Evolutionary conservation across 2,888 invertebrate genomes (phyloP), one percentile per base, ranked within the genome.

Genomic region (Drosophila buzzatii): DNA sequence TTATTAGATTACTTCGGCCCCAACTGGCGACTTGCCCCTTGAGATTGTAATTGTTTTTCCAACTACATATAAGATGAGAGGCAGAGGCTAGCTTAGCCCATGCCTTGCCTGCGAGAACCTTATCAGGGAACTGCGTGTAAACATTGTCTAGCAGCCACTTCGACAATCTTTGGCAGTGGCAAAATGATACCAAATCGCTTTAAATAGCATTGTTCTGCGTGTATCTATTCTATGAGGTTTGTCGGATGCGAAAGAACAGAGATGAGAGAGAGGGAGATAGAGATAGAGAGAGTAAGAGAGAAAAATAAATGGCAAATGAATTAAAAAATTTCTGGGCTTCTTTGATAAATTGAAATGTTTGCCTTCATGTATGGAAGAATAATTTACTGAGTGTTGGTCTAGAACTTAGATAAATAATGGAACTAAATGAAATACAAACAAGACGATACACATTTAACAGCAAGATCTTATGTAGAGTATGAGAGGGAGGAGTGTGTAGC

Each of bases 111-210:
- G n/a, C 16, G 18, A 41, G 5, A n/a, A 49, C 51, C 65, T 88
- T 82, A 82, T 82, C 82, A 72, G 58, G n/a, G 49, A 18, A 51
- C 12, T 55, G 42, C 58, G 44, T 82, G 81, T 86, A 74, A 84
- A 76, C 76, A 73, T 68, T 63, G 68, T 73, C 63, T 65, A 14
- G 55, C 44, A 66, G 47, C 65, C 60, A 42, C 49, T 47, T 14
- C 57, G 10, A 63, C 66, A 79, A 64, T 71, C 66, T 76, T 31
- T 51, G 23, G 42, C 55, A 61, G 67, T 61, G 62, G 52, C 61
- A 60, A 57, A 82, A 61, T 71, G 86, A 80, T 88, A 82, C 31
- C 67, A 85, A 88, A 79, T 71, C 69, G 68, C 76, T 82, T 79
- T 69, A 85, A 88, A 88, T 79, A 82, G 82, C 81, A 82, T 68